These are phyloP conservation scores for Diabrotica virgifera DNA, from an alignment of 1,140 invertebrate genomes.

Conservation along the genomic window DNA sequence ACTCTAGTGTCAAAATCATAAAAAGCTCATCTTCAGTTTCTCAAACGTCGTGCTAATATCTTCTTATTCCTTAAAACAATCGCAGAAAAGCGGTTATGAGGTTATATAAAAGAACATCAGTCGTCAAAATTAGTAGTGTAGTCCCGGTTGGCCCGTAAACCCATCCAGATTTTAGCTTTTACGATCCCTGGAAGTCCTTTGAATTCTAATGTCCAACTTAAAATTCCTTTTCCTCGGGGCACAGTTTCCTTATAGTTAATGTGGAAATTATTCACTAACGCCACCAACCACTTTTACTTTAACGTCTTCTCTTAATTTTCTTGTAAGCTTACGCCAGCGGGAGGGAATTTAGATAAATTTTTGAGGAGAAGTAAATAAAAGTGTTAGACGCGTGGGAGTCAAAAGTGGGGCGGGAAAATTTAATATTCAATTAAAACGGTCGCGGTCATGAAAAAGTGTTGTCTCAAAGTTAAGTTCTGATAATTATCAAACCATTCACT, in stretches of 20 bases:
- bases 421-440: background rate
- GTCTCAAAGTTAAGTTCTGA: background rate
- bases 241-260: constrained; percentile 24
- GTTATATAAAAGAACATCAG: constrained; percentile 25
- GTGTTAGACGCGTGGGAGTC: background rate
- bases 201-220: constrained; percentile 31
- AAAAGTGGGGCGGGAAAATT: background rate
- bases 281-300: background rate
- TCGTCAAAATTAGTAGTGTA: constrained; percentile 26
- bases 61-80: background rate
- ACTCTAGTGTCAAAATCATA: too few species aligned
- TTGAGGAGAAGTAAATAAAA: background rate
- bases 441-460: background rate
- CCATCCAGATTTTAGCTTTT: constrained; percentile 29
- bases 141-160: constrained; percentile 25
- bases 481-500: background rate
- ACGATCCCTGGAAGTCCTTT: constrained; percentile 25
- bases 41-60: background rate
- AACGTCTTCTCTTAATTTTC: background rate
- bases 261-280: constrained; percentile 26
- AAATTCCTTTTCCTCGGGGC: constrained; percentile 25
- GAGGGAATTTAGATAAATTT: background rate
- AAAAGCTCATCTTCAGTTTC: too few species aligned
- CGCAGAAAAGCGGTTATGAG: constrained; percentile 7
- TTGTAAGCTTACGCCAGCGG: background rate